These are phyloP conservation scores for Drosophila simulans DNA, from an alignment of 1,140 invertebrate species.

Conservation along the genomic window DNA sequence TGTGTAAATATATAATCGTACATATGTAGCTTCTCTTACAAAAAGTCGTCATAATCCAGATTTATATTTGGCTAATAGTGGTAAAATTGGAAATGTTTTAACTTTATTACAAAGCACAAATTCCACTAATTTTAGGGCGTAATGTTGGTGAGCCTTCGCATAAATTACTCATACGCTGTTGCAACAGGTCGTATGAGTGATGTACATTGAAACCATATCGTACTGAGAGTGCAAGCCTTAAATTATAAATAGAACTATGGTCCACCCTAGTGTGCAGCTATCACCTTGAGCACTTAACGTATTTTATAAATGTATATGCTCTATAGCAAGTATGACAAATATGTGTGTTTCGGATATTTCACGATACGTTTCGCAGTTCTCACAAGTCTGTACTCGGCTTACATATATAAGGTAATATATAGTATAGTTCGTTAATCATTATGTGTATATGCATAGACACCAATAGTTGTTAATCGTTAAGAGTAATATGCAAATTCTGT, in stretches of 20 bases:
- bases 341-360: conserved; percentile 53
- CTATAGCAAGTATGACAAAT: conserved; percentile 50
- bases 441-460: conserved; percentile 66
- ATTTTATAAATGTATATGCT: conserved; percentile 26
- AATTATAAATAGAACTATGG: neutral
- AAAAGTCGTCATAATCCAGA: neutral
- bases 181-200: conserved; percentile 1
- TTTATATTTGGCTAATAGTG: conserved; percentile 1
- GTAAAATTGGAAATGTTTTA: no score
- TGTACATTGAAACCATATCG: neutral
- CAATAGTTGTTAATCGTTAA: conserved; percentile 74
- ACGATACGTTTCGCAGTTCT: conserved; percentile 59
- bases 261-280: conserved; percentile 45
- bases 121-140: no score
- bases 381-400: conserved; percentile 76
- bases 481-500: conserved; percentile 65
- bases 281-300: conserved; percentile 54
- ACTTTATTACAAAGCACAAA: neutral
- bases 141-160: no score
- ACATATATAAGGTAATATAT: conserved; percentile 43
- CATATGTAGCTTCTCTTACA: neutral
- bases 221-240: neutral
- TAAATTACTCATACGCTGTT: conserved; percentile 10
- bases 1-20: neutral
- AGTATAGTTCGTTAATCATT: conserved; percentile 51